Evolutionary conservation across 1,140 invertebrate genomes (phyloP).

Genomic region (Lysiphlebus fabarum): DNA sequence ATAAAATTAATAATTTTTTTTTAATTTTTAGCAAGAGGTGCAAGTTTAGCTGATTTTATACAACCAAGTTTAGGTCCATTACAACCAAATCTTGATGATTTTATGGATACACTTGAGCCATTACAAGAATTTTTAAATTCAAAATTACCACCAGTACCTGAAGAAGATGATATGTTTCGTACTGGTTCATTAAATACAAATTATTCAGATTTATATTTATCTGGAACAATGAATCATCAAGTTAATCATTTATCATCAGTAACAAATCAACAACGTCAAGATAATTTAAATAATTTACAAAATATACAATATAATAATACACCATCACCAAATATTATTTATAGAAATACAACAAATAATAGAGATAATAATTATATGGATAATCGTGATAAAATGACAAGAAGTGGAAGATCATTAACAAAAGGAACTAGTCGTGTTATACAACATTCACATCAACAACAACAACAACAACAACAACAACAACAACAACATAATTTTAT

Average conservation of each 20-base stretch:
- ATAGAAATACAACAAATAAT: slow-evolving; percentile 32
- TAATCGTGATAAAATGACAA: slow-evolving; percentile 37
- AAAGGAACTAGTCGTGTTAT: slow-evolving; percentile 35
- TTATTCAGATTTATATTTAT: slow-evolving; percentile 53
- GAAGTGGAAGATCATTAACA: slow-evolving; percentile 35
- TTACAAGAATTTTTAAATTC: slow-evolving; percentile 66
- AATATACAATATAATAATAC: slow-evolving; percentile 49
- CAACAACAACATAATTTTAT: slow-evolving; percentile 32
- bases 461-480: slow-evolving; percentile 27
- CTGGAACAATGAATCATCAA: slow-evolving; percentile 43
- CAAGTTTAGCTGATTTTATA: slow-evolving; percentile 89
- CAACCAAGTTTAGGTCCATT: slow-evolving; percentile 95
- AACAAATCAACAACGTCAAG: slow-evolving; percentile 34
- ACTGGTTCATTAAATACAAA: slow-evolving; percentile 40
- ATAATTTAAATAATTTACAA: slow-evolving; percentile 34
- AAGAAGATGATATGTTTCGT: slow-evolving; percentile 58
- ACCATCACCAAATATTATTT: slow-evolving; percentile 21
- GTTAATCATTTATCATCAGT: slow-evolving; percentile 24
- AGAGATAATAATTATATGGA: slow-evolving; percentile 31
- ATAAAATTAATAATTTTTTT: slow-evolving; percentile 1
- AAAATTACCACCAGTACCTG: slow-evolving; percentile 64
- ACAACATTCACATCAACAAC: too few species aligned
- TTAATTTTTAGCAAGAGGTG: slow-evolving; percentile 58
- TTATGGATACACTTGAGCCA: slow-evolving; percentile 86
- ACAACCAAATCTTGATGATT: slow-evolving; percentile 95